Evolutionary conservation across 2,113 vertebrate species (phyloP).

Genomic region (Siniperca knerii): DNA sequence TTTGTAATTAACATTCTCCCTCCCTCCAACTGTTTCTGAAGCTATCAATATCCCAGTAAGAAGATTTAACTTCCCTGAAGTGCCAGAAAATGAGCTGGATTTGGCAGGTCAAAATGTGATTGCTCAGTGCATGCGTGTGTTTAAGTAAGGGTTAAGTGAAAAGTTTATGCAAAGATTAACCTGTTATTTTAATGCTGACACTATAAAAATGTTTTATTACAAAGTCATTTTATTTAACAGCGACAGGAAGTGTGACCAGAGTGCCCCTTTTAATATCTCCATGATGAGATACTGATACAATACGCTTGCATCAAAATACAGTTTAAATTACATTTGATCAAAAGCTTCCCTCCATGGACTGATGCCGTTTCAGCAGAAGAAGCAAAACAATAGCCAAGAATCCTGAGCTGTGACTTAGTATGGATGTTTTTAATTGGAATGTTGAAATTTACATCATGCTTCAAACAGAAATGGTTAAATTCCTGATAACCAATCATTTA

Average conservation of each 20-base stretch:
- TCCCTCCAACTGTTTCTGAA: constrained; percentile 71
- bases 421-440: constrained; percentile 89
- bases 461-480: constrained; percentile 83
- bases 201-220: constrained; percentile 50
- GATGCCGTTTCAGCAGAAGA: constrained; percentile 16
- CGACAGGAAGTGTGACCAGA: constrained; percentile 47
- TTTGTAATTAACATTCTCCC: constrained; percentile 78
- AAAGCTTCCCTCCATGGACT: constrained; percentile 17
- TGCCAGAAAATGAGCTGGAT: constrained; percentile 59
- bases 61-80: constrained; percentile 73
- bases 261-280: constrained; percentile 19
- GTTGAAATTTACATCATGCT: constrained; percentile 95
- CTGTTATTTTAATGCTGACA: constrained; percentile 57
- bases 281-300: constrained; percentile 49
- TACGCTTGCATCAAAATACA: constrained; percentile 60
- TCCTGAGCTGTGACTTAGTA: constrained; percentile 83
- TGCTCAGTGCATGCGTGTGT: not conserved
- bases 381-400: constrained; percentile 41
- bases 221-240: constrained; percentile 68
- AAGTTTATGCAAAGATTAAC: constrained; percentile 43
- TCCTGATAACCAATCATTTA: constrained; percentile 39
- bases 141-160: constrained; percentile 16
- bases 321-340: constrained; percentile 58
- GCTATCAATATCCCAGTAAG: constrained; percentile 77
- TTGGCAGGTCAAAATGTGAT: constrained; percentile 60